Base-by-base conservation (phyloP, 2,113 vertebrate species). In the Donacobius atricapilla region DNA sequence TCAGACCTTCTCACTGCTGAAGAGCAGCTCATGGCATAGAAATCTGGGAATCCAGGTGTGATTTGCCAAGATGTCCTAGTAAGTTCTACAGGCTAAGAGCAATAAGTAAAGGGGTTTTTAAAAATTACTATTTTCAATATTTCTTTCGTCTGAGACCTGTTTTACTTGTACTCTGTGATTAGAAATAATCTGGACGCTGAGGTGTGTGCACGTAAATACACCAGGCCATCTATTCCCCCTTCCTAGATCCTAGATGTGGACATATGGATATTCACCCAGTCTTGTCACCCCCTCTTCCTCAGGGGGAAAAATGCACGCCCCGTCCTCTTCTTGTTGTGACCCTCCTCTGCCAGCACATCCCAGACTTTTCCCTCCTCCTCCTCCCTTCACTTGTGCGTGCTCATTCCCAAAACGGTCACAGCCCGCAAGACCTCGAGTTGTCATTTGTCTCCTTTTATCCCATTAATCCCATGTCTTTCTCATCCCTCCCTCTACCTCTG, bases 281-380 rank as follows among this genome's bases (percentile, higher is more conserved):
- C 30, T 69, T 65, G 20, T 69, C 40, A 11, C 33, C 20, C 5
- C 3, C 71, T 35, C 47, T 47, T 47, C 9, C 27, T 72, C 25
- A 2, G 4, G 56, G 54, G 28, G 33, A 54, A 33, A 14, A 1
- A 1, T 11, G 24, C 24, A 6, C 0, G 0, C 33, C 44, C 51
- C 7, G 0, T 75, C 69, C 47, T 50, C 64, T 76, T 42, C 71
- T 72, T 1, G 0, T 15, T 61, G 58, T 83, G 35, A 5, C 42
- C 45, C 81, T n/a, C 21, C 31, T 45, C 47, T 66, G 25, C 77
- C 35, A 30, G 2, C 61, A 6, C 2, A 0, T 45, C 68, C 39
- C 45, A 66, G 76, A 35, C 64, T 12, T 51, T 37, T 42, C 22
- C 42, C 33, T 61, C 23, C 35, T 77, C 21, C 35, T 72, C 15